Conservation (phyloP, 2,113 vertebrate genomes). For the Sturnira hondurensis region DNA sequence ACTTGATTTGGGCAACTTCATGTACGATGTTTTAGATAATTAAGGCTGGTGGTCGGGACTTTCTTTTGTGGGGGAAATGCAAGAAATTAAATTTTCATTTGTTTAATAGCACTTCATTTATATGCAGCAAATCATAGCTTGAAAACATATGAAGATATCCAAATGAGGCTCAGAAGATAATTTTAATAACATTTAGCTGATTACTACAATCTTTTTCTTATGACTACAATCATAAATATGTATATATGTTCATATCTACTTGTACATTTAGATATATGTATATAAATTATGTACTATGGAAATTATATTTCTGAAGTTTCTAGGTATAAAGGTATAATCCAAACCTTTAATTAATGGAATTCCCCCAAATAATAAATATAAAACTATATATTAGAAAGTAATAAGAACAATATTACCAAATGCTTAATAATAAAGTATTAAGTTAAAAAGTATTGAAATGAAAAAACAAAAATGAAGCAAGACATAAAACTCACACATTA, state of each 20-base stretch:
- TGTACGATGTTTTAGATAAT: slow-evolving; percentile 44
- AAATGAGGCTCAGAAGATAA: slow-evolving; percentile 57
- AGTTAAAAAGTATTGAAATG: background rate
- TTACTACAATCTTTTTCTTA: slow-evolving; percentile 57
- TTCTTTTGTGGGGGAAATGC: background rate
- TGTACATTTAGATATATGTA: background rate
- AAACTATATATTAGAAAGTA: background rate
- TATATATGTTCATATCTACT: background rate
- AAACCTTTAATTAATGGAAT: background rate
- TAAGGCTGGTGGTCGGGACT: background rate
- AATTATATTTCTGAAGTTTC: background rate
- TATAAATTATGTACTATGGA: background rate
- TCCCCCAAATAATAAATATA: background rate
- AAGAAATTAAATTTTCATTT: slow-evolving; percentile 62
- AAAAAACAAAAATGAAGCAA: background rate
- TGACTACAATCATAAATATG: background rate
- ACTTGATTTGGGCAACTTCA: slow-evolving; percentile 10
- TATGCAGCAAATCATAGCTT: slow-evolving; percentile 31
- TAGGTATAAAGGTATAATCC: background rate
- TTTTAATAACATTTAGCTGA: slow-evolving; percentile 64
- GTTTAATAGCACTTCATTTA: slow-evolving; percentile 63
- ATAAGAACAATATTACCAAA: background rate
- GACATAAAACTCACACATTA: background rate
- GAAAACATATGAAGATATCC: slow-evolving; percentile 61
- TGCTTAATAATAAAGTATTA: too few species aligned